phyloP scores from a whole-genome alignment of 2,888 invertebrate genomes.

The Athripsodes cinereus region DNA sequence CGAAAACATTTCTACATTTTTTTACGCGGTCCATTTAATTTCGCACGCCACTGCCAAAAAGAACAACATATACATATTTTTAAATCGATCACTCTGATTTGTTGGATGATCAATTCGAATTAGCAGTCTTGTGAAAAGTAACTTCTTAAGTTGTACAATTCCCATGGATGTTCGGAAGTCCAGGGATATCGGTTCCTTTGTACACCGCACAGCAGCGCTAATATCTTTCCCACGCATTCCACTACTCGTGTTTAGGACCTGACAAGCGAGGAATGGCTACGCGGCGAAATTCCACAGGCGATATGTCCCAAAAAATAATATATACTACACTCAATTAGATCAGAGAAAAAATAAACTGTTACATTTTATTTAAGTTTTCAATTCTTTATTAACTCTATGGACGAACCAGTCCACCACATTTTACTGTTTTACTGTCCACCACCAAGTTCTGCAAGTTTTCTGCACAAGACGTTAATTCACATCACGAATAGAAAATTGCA shows the following conservation, averaged over 20 bases:
- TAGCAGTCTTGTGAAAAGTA: background rate
- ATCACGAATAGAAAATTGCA: too few species aligned
- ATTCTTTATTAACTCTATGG: too few species aligned
- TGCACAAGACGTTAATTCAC: too few species aligned
- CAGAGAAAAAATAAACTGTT: background rate
- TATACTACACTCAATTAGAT: background rate
- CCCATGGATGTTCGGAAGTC: constrained; percentile 1
- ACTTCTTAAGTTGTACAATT: background rate
- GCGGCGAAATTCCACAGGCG: background rate
- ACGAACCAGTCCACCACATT: too few species aligned
- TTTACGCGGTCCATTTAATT: too few species aligned
- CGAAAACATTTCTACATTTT: too few species aligned
- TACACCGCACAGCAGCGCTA: background rate
- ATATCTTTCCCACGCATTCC: constrained; percentile 10
- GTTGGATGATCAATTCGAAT: background rate
- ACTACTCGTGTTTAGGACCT: constrained; percentile 8
- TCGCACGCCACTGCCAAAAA: background rate
- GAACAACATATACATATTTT: background rate
- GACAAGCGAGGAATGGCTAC: background rate
- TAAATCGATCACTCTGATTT: background rate
- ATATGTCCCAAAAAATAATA: background rate
- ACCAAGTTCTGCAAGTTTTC: too few species aligned
- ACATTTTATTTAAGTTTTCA: too few species aligned
- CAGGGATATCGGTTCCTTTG: background rate
- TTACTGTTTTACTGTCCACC: too few species aligned